Base-by-base conservation (phyloP, 2,888 invertebrate genomes). In the Tetanocera ferruginea region DNA sequence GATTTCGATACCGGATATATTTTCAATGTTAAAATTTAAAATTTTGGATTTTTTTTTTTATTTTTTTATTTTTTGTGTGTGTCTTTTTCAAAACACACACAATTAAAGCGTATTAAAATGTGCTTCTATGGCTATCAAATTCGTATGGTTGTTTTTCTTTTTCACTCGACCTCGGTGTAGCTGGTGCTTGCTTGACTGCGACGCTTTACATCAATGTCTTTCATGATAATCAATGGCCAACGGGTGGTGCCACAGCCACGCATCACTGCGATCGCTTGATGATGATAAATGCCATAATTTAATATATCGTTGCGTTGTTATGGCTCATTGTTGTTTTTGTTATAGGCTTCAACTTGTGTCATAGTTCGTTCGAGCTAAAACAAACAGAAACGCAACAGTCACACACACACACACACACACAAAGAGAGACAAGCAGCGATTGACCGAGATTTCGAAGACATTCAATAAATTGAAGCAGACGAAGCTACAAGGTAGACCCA, bases 281-380 rank as follows among this genome's bases (percentile, higher is more conserved):
- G 81, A 80, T 82, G 83, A 83, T 83, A 82, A 83, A 83, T 83
- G 81, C 82, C 81, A 82, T 83, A 83, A 83, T 83, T 83, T 83
- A 82, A 82, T 83, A 82, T 81, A 70, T 69, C 57, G 57, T 67
- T 52, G 70, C n/a, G 6, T 70, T 75, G 51, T 55, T 75, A 34
- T 64, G 64, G 8, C 17, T 52, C 3, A 19, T 70, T 55, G 34
- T 52, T 64, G 43, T 66, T 51, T 64, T 75, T 75, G 55, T 64
- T 66, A 55, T 66, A 66, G 31, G 25, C 34, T 11, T 43, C 64
- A 31, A 66, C 75, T 67, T 75, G 75, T 75, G 75, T 75, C 75
- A 75, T 75, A 75, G 75, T 75, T 66, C 75, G 67, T 37, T 67
- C 55, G 9, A 31, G 67, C 55, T 37, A 67, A 75, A 75, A 55